Base-by-base conservation (phyloP, 1,140 invertebrate species). In the Drosophila grimshawi region DNA sequence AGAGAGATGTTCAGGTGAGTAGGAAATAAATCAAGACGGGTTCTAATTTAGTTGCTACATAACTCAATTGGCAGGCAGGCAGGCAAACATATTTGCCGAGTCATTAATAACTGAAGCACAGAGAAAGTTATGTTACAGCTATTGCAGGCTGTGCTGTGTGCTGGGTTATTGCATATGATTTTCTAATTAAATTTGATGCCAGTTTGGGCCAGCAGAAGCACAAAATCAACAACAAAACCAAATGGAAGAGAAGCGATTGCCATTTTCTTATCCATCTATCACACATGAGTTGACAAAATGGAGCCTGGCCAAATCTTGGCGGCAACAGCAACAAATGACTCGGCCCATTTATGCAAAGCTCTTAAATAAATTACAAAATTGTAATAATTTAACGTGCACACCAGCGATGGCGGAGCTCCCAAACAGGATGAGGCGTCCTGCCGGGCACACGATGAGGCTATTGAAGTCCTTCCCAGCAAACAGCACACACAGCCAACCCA, bases 341-440 rank as follows among this genome's bases (percentile, higher is more conserved):
- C 10, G 69, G 81, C 56, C 67, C 83, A 85, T 90, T 81, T 89
- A 89, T 90, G 76, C 73, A 80, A 63, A 75, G 76, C 81, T 80
- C 76, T 75, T 79, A 80, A 80, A 90, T 90, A 86, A 89, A 90
- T 90, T 81, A 76, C 85, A 72, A 86, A 90, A 89, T 90, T 86
- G 80, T 76, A 67, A 90, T 86, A 85, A 89, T 89, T 85, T 70
- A 66, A 67, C 78, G 74, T 48, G 51, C 56, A 51, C 72, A 70
- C 52, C 75, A 70, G 53, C 59, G 48, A 37, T 57, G 61, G 37
- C 51, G 64, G 19, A 19, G 19, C 19, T 19, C 19, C 45, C 45
- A 61, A 62, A 71, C 56, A 35, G 57, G n/a, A 32, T 33, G 7
- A 48, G 57, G 55, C 55, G 30, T 32, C 39, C 57, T 32, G 46